Evolutionary conservation across 2,797 vertebrate genomes (phyloP).

Genomic region (Chiropotes sagulatus): DNA sequence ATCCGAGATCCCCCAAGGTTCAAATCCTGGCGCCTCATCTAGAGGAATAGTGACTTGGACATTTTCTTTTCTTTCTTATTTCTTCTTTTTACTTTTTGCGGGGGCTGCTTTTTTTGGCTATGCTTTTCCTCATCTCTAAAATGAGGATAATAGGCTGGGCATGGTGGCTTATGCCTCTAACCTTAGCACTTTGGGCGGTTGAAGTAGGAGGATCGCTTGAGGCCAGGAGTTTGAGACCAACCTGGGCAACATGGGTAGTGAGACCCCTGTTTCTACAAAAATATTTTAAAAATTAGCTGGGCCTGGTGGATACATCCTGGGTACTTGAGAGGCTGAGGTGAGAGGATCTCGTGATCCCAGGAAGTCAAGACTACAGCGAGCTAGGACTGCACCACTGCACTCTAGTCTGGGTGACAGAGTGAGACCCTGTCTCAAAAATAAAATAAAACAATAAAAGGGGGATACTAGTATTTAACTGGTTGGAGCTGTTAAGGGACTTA

Average conservation of each 20-base stretch:
- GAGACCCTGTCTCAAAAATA: neutral
- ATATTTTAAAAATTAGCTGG: neutral
- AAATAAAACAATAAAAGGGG: neutral
- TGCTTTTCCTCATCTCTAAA: neutral
- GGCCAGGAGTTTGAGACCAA: neutral
- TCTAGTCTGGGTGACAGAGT: neutral
- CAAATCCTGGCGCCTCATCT: neutral
- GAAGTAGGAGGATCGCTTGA: neutral
- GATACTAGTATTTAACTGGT: neutral
- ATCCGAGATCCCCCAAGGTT: neutral
- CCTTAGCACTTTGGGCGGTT: neutral
- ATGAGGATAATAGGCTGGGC: neutral
- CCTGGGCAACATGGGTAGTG: neutral
- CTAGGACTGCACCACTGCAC: neutral
- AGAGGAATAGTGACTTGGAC: neutral
- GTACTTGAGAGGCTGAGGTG: neutral
- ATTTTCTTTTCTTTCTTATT: neutral
- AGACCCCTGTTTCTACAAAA: neutral
- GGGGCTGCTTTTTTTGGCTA: neutral
- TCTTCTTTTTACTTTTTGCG: neutral
- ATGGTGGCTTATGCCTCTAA: neutral
- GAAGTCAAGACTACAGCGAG: neutral
- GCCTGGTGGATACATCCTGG: neutral
- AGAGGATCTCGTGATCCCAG: neutral
- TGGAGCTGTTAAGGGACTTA: neutral